Evolutionary conservation across 2,888 invertebrate genomes (phyloP).

Genomic region (Pogonocherus hispidulus): DNA sequence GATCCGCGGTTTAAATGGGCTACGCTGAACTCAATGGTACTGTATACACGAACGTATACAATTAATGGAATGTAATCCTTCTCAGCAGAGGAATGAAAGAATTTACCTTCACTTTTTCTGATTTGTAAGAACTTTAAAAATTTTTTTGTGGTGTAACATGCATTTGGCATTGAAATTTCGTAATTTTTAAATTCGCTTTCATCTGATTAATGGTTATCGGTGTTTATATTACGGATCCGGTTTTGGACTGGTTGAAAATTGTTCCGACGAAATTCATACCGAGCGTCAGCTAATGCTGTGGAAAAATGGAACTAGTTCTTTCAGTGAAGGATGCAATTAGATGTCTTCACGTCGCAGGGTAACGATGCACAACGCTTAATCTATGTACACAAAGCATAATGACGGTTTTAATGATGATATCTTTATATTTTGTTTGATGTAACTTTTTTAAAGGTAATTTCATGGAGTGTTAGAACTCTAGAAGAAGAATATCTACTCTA

Average conservation of each 20-base stretch:
- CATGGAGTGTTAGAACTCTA: too few relatives aligned
- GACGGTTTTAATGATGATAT: too few relatives aligned
- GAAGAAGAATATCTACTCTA: too few relatives aligned
- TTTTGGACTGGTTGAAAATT: conserved; percentile 9
- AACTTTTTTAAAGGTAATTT: too few relatives aligned
- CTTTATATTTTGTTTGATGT: too few relatives aligned
- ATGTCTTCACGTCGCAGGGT: not conserved
- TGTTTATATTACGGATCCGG: conserved; percentile 18
- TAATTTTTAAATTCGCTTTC: conserved; percentile 16
- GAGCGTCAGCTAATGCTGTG: not conserved
- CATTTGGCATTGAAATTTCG: not conserved
- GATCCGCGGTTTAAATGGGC: conserved; percentile 31
- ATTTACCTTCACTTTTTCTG: conserved; percentile 6
- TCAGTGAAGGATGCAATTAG: not conserved
- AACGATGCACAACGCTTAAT: not conserved
- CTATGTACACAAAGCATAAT: not conserved
- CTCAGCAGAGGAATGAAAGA: not conserved
- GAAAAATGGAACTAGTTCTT: conserved; percentile 7
- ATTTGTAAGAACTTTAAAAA: not conserved
- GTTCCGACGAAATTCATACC: conserved; percentile 13
- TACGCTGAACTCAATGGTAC: conserved; percentile 2
- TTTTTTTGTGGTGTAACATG: not conserved
- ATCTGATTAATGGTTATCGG: conserved; percentile 7
- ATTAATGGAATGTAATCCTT: not conserved
- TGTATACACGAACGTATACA: not conserved